Percentiles rank a stretch among this genome's conserved stretches.
Evolutionary conservation across 2,888 invertebrate species (phyloP).

Genomic region (Matsumyia berberina): DNA sequence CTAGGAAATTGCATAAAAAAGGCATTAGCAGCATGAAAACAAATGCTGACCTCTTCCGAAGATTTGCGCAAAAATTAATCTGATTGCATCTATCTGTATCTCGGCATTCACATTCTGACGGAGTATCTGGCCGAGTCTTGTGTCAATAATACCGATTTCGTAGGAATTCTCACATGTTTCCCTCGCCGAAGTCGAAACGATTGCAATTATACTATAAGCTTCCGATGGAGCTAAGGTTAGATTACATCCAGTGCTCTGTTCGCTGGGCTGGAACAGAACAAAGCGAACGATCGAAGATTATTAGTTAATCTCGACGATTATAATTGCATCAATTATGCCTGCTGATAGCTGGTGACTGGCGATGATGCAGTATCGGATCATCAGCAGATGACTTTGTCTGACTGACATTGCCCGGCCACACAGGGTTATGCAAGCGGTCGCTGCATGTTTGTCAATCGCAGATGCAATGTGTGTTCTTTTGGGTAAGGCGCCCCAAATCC

Average conservation of each 20-base stretch:
- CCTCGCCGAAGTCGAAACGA: background rate
- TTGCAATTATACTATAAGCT: slow-evolving; percentile 22
- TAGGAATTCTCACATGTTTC: slow-evolving; percentile 48
- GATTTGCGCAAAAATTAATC: slow-evolving; percentile 67
- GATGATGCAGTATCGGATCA: slow-evolving; percentile 32
- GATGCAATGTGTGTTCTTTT: slow-evolving; percentile 33
- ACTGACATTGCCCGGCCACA: slow-evolving; percentile 43
- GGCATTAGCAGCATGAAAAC: slow-evolving; percentile 6
- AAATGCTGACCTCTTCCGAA: slow-evolving; percentile 53
- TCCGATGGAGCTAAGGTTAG: slow-evolving; percentile 62
- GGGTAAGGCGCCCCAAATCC: slow-evolving; percentile 52
- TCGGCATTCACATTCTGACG: slow-evolving; percentile 30
- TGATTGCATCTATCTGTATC: slow-evolving; percentile 52
- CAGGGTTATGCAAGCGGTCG: slow-evolving; percentile 40
- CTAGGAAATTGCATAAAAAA: slow-evolving; percentile 61
- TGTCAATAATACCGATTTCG: slow-evolving; percentile 68
- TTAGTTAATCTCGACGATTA: slow-evolving; percentile 72
- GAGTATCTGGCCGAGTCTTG: slow-evolving; percentile 25
- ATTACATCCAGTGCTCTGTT: slow-evolving; percentile 57
- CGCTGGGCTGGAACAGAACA: slow-evolving; percentile 71
- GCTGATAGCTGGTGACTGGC: slow-evolving; percentile 32
- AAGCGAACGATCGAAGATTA: slow-evolving; percentile 64
- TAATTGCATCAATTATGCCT: slow-evolving; percentile 70
- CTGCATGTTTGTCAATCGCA: slow-evolving; percentile 12
- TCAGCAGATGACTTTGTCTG: slow-evolving; percentile 47